Base-by-base conservation (phyloP, 1,140 invertebrate genomes). In the Conus ventricosus region DNA sequence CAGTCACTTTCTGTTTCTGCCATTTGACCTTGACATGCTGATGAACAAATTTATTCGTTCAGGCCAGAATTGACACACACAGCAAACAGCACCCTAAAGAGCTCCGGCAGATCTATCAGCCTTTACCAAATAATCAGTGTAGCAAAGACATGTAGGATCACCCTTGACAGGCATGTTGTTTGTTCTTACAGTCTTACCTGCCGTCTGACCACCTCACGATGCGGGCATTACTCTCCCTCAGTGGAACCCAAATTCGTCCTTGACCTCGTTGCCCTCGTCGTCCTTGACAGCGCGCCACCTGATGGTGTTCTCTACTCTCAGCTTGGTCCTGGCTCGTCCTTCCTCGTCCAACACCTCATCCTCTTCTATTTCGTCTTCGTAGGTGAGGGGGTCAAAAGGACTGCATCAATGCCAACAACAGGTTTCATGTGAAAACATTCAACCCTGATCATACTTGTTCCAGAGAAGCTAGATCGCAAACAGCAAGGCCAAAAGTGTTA, bases 311-410 rank as follows among this genome's bases (percentile, higher is more conserved):
- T 99, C 99, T 11, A 99, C 98, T 94, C 95, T 95, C 20, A 96
- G 91, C 91, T 96, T 96, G 25, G 96, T 89, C 55, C 95, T 93
- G n/a, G 94, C 93, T 89, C 98, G 96, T 92, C 99, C 99, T 96
- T 99, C 99, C 94, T 99, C 99, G 95, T 99, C 99, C 84, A 99
- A 96, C 0, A 98, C 98, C 95, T 99, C 99, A 95, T 99, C 99
- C 93, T 99, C 99, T 94, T 99, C 99, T 91, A 99, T 98, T 96
- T 99, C 99, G 96, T 99, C 99, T 96, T 99, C 99, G 95, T 99
- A 99, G 0, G 97, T 98, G 89, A 97, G 97, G 1, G 97, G 96
- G 95, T 99, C 99, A 94, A 99, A 99, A 0, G 99, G 99, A 91
- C 99, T 95, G 88, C 57, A 60, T 2, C 57, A 92, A 90, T 75